Base-by-base conservation (phyloP, 2,888 invertebrate genomes). In the Sesia apiformis region DNA sequence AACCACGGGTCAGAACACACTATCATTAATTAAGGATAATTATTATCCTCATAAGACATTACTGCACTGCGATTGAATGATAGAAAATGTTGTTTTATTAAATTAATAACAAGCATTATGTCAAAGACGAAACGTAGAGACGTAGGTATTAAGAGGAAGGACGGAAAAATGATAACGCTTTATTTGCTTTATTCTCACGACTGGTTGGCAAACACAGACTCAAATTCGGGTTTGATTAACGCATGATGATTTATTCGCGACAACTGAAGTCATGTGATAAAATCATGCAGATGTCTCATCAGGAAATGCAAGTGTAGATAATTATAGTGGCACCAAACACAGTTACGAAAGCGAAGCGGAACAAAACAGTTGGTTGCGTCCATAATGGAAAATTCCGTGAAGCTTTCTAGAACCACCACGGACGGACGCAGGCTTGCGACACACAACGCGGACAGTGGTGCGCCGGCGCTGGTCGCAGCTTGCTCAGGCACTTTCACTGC, bases 401-500 rank as follows among this genome's bases (percentile, higher is more conserved):
- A 78, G 78, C 82, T 86, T 84, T 87, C 85, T 85, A 85, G 76
- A 80, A 63, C 63, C 63, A 38, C 63, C 64, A 64, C 72, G 63
- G 67, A 65, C 69, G 63, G 62, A 63, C 67, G 58, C 57, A 57
- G 65, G 62, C 78, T 46, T 46, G 8, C 50, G 50, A 50, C 50
- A 50, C 7, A 50, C 83, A 74, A 79, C 78, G 38, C 8, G 42
- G 56, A 57, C 61, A 58, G 63, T 60, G 58, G 60, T 61, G 55
- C 59, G 62, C 58, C 57, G 56, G 63, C 61, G 61, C 61, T 59
- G 66, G 53, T 52, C 62, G 63, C 63, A 57, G 63, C 60, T 64
- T 61, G 63, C 63, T 66, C 64, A 64, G 69, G 66, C 74, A 87
- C 86, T 88, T 87, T 87, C 87, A 87, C 87, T 86, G 69, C 67